Evolutionary conservation across 1,140 invertebrate genomes (phyloP).

Genomic region (Psilanteris sp.): DNA sequence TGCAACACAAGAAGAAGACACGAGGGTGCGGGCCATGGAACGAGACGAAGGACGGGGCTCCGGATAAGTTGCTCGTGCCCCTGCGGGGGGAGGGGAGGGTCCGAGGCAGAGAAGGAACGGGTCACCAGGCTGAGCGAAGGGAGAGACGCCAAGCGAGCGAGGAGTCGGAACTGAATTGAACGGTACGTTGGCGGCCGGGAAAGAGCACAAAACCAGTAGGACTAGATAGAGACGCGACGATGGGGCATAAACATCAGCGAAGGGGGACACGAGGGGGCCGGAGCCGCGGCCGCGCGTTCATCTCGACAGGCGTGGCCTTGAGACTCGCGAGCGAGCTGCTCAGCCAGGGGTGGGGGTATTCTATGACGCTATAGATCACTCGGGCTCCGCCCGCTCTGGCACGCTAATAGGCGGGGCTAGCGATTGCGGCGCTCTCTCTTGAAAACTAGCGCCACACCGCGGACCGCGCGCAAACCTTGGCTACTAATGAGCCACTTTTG

Average conservation of each 20-base stretch:
- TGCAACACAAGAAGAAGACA: conserved; percentile 66
- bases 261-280: conserved; percentile 47
- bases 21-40: conserved; percentile 46
- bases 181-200: conserved; percentile 38
- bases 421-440: conserved; percentile 49
- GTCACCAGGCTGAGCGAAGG: conserved; percentile 26
- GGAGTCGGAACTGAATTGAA: conserved; percentile 43
- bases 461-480: conserved; percentile 23
- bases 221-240: conserved; percentile 77
- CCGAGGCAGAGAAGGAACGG: too few relatives aligned
- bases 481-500: conserved; percentile 24
- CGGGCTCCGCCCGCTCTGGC: conserved; percentile 68
- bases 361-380: conserved; percentile 80
- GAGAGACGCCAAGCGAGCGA: conserved; percentile 52
- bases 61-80: conserved; percentile 6
- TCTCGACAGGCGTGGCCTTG: conserved; percentile 59
- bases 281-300: conserved; percentile 54
- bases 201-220: conserved; percentile 63
- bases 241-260: conserved; percentile 75
- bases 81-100: conserved; percentile 1
- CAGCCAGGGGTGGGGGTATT: conserved; percentile 70
- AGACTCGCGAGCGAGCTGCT: conserved; percentile 22
- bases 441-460: conserved; percentile 67
- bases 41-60: too few relatives aligned
- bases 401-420: conserved; percentile 55